phyloP scores from a whole-genome alignment of 2,113 vertebrate species.

The Lichenostomus cassidix region DNA sequence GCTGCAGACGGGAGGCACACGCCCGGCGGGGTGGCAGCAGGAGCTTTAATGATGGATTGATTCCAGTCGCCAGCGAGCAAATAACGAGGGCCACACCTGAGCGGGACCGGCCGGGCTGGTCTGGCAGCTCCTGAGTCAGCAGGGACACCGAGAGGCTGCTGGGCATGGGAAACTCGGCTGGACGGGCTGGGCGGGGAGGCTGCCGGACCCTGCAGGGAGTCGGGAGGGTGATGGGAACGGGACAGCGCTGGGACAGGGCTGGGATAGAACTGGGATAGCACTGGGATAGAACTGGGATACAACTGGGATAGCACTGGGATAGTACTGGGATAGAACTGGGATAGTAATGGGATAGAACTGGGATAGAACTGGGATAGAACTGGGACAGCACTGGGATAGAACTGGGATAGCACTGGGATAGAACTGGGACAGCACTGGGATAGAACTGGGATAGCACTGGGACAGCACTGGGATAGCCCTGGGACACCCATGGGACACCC shows the following conservation, averaged over 20 bases:
- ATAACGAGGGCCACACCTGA: not conserved
- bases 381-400: not conserved
- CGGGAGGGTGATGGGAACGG: fast-evolving
- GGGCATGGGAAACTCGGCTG: not conserved
- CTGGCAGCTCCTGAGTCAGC: not conserved
- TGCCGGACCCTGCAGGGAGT: not conserved
- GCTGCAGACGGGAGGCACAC: not conserved
- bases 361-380: not conserved
- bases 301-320: too few relatives aligned
- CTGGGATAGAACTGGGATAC: not conserved
- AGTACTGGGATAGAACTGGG: not conserved
- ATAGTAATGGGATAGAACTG: not conserved
- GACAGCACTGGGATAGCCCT: not conserved
- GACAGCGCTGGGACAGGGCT: not conserved
- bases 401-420: not conserved
- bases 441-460: not conserved
- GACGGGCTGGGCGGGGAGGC: not conserved
- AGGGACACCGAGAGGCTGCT: not conserved
- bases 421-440: not conserved
- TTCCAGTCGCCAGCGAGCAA: not conserved
- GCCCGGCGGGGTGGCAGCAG: not conserved
- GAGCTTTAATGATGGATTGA: not conserved
- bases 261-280: not conserved
- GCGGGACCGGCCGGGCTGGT: slow-evolving; percentile 13
- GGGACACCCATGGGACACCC: not conserved